Evolutionary conservation across 2,888 invertebrate genomes (phyloP).

Genomic region (Eutolmus rufibarbis): DNA sequence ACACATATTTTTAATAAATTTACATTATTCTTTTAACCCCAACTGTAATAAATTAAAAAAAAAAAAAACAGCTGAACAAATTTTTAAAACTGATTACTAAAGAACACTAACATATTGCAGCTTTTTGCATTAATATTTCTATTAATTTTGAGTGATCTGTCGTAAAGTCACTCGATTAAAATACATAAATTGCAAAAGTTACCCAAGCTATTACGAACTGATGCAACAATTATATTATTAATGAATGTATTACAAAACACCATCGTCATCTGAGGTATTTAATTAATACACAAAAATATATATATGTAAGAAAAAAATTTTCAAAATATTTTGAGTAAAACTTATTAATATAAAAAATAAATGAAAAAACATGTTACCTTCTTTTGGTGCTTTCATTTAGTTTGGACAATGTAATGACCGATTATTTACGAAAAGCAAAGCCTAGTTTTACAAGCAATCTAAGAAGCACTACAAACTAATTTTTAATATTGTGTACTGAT

Average conservation of each 20-base stretch:
- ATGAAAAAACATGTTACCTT: constrained; percentile 53
- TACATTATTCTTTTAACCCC: background rate
- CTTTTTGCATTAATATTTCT: background rate
- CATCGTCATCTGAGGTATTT: background rate
- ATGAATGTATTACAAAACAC: background rate
- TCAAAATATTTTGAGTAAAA: constrained; percentile 9
- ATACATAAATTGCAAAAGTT: background rate
- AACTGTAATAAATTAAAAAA: background rate
- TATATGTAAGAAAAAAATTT: background rate
- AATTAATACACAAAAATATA: background rate
- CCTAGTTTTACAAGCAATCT: constrained; percentile 17
- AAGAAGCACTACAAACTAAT: background rate
- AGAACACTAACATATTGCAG: background rate
- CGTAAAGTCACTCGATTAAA: background rate
- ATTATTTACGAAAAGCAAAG: constrained; percentile 50
- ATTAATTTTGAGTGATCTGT: background rate
- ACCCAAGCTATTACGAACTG: background rate
- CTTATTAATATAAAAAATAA: constrained; percentile 27
- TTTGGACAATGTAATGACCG: constrained; percentile 57
- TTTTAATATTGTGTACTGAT: background rate
- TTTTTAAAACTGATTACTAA: background rate
- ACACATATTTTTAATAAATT: background rate
- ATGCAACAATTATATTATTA: background rate
- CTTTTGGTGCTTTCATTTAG: constrained; percentile 59
- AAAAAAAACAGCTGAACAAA: background rate